Evolutionary conservation across 1,140 invertebrate species (phyloP).

Genomic region (Pogonognathellus flavescens): DNA sequence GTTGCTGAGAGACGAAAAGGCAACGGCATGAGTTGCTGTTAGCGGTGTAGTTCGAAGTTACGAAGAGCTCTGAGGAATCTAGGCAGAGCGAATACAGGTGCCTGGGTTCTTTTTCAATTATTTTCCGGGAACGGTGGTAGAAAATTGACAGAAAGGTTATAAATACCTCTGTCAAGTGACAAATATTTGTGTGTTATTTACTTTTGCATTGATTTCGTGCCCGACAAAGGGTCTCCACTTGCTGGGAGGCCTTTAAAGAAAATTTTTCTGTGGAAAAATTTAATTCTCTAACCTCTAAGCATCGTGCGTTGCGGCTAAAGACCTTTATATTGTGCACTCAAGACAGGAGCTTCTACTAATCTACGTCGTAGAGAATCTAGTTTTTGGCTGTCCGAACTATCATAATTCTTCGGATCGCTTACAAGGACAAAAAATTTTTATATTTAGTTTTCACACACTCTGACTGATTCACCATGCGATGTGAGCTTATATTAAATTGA

Average conservation of each 20-base stretch:
- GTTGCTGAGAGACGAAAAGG: slow-evolving; percentile 41
- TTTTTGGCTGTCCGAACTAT: no score
- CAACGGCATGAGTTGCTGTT: slow-evolving; percentile 49
- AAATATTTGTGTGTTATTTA: not conserved
- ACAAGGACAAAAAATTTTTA: no score
- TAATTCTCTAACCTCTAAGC: not conserved
- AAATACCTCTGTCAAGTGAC: not conserved
- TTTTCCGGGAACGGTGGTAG: slow-evolving; percentile 36
- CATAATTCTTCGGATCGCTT: no score
- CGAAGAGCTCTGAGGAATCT: slow-evolving; percentile 11
- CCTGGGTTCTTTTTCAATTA: slow-evolving; percentile 33
- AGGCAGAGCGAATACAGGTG: slow-evolving; percentile 12
- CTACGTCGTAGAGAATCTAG: no score
- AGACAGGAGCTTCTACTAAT: no score
- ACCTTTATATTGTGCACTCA: no score
- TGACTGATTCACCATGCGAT: no score
- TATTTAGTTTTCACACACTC: no score
- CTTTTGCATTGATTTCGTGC: not conserved
- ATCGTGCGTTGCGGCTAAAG: not conserved
- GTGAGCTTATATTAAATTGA: no score
- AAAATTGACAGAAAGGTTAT: not conserved
- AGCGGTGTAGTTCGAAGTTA: slow-evolving; percentile 45
- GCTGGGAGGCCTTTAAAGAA: not conserved
- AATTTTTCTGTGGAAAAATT: not conserved
- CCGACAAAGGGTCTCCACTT: not conserved